phyloP scores from a whole-genome alignment of 2,888 invertebrate species.

The Phalera bucephala region DNA sequence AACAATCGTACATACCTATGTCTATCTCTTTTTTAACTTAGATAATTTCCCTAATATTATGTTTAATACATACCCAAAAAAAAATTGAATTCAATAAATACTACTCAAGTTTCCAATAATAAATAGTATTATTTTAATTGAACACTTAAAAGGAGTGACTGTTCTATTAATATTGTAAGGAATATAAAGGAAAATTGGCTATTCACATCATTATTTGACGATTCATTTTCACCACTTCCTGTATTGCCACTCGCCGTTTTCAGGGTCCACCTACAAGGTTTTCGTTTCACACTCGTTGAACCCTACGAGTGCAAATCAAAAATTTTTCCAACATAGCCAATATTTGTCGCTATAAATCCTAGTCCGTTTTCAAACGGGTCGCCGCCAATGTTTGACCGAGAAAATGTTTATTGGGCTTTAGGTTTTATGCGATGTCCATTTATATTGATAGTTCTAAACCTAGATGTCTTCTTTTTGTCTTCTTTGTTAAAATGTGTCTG shows the following conservation, averaged over 20 bases:
- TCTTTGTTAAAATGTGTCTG: slow-evolving; percentile 4
- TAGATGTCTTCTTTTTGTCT: slow-evolving; percentile 10
- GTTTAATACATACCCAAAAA: too few species aligned
- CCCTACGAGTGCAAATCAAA: slow-evolving; percentile 34
- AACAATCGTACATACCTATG: too few species aligned
- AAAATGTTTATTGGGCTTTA: slow-evolving; percentile 26
- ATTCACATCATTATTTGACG: too few species aligned
- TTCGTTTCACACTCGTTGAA: slow-evolving; percentile 13
- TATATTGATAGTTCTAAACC: slow-evolving; percentile 21
- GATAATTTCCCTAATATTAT: too few species aligned
- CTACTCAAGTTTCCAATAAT: too few species aligned
- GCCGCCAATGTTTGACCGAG: slow-evolving; percentile 20
- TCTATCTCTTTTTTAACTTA: too few species aligned
- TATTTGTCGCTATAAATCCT: slow-evolving; percentile 40
- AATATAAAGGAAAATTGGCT: too few species aligned
- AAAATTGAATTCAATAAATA: too few species aligned
- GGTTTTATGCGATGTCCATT: slow-evolving; percentile 31
- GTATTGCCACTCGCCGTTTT: not conserved
- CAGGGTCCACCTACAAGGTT: slow-evolving; percentile 16
- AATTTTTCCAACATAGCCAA: slow-evolving; percentile 29
- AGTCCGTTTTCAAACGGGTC: slow-evolving; percentile 21
- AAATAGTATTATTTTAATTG: too few species aligned
- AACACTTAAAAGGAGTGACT: too few species aligned
- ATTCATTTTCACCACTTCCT: too few species aligned
- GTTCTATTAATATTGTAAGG: too few species aligned